These are phyloP conservation scores for Ia io DNA, from an alignment of 2,113 vertebrate species.

Conservation along the genomic window DNA sequence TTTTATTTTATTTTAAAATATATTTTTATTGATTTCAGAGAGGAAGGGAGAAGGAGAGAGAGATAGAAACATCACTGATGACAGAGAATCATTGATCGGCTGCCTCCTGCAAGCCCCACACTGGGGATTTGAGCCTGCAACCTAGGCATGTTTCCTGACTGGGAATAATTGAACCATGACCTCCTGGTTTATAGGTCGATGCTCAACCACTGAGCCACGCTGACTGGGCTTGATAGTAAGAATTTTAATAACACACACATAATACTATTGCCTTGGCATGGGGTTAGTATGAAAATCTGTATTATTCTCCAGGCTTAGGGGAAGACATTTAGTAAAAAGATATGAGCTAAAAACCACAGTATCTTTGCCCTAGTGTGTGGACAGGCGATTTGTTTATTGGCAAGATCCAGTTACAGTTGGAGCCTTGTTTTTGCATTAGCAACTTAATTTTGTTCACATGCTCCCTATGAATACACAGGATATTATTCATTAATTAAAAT, in stretches of 20 bases:
- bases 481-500: slow-evolving; percentile 68
- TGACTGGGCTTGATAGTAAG: too few relatives aligned
- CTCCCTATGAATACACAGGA: slow-evolving; percentile 25
- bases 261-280: not conserved
- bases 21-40: too few relatives aligned
- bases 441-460: slow-evolving; percentile 49
- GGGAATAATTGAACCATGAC: too few relatives aligned
- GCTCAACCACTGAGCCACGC: too few relatives aligned
- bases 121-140: too few relatives aligned
- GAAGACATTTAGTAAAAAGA: slow-evolving; percentile 43
- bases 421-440: slow-evolving; percentile 24
- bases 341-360: slow-evolving; percentile 8
- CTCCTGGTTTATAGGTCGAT: too few relatives aligned
- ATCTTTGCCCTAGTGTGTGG: not conserved
- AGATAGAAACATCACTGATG: too few relatives aligned
- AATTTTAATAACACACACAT: slow-evolving; percentile 28
- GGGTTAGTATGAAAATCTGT: slow-evolving; percentile 24
- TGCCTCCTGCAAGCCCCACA: too few relatives aligned
- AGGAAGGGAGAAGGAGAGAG: too few relatives aligned
- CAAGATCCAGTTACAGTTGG: slow-evolving; percentile 5
- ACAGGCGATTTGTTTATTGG: slow-evolving; percentile 31
- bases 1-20: not conserved
- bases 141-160: too few relatives aligned
- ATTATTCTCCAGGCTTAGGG: not conserved
- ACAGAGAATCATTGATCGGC: too few relatives aligned